Evolutionary conservation across 1,140 invertebrate species (phyloP).

Genomic region (Helicorthomorpha holstii): DNA sequence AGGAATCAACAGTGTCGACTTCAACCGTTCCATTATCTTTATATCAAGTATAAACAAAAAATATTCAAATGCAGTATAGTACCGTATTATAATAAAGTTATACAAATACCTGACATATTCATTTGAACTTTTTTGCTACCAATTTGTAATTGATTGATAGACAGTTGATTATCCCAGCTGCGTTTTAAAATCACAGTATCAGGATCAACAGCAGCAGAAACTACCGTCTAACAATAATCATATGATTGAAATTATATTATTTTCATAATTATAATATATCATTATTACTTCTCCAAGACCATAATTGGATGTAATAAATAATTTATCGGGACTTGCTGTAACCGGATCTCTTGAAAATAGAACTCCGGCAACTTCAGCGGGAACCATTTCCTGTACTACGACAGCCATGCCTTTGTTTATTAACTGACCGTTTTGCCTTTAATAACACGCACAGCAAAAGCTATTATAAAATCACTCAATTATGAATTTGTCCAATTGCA

Average conservation of each 20-base stretch:
- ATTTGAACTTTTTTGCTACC: constrained; percentile 33
- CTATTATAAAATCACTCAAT: not conserved
- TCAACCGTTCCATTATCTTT: not conserved
- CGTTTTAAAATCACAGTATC: constrained; percentile 44
- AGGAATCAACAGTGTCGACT: not conserved
- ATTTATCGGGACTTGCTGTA: constrained; percentile 40
- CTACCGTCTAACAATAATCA: constrained; percentile 39
- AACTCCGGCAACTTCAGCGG: constrained; percentile 51
- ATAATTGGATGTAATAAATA: constrained; percentile 58
- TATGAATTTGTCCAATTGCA: not conserved
- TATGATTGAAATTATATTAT: not conserved
- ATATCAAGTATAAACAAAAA: not conserved
- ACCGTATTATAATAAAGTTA: not conserved
- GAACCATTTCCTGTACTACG: constrained; percentile 60
- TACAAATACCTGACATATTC: not conserved
- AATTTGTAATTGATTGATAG: constrained; percentile 27
- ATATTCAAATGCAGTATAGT: not conserved
- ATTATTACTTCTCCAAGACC: constrained; percentile 52
- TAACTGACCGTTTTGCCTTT: constrained; percentile 43
- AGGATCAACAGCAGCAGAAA: constrained; percentile 52
- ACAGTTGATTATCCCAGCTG: constrained; percentile 27
- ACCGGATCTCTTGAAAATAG: constrained; percentile 60
- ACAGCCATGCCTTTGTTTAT: constrained; percentile 52
- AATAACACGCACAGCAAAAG: not conserved
- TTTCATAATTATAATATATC: not conserved